Evolutionary conservation across 2,888 invertebrate species (phyloP).

Genomic region (Dermolepida albohirtum): DNA sequence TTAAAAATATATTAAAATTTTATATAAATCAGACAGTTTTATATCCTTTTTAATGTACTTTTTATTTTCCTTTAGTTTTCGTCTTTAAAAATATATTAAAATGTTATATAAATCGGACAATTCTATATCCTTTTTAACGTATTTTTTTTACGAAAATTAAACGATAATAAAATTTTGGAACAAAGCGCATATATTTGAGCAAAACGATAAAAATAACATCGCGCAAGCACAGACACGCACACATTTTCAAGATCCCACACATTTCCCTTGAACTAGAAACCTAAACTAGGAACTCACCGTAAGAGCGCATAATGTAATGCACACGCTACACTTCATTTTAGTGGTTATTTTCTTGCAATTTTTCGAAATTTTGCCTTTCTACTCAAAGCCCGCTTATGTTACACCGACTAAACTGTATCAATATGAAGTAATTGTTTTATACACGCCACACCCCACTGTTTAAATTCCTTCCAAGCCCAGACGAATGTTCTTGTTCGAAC

Average conservation of each 20-base stretch:
- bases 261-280: conserved; percentile 19
- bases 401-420: conserved; percentile 48
- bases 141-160: too few species aligned
- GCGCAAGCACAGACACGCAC: too few species aligned
- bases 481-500: conserved; percentile 7
- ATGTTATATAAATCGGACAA: too few species aligned
- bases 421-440: conserved; percentile 51
- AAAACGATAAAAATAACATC: too few species aligned
- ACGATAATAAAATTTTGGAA: too few species aligned
- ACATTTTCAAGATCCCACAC: not conserved
- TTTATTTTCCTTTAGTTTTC: too few species aligned
- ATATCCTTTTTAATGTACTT: too few species aligned
- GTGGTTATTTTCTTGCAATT: not conserved
- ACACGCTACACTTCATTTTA: conserved; percentile 33
- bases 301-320: conserved; percentile 41
- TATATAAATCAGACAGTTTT: too few species aligned
- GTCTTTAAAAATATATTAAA: too few species aligned
- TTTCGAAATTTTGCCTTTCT: conserved; percentile 25
- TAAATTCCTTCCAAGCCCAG: conserved; percentile 52
- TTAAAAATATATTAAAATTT: too few species aligned
- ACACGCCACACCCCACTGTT: conserved; percentile 52
- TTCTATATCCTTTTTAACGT: too few species aligned
- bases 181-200: too few species aligned
- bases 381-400: conserved; percentile 45
- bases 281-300: conserved; percentile 43